Conservation (phyloP, 1,140 invertebrate genomes). For the Zaprionus taronus region DNA sequence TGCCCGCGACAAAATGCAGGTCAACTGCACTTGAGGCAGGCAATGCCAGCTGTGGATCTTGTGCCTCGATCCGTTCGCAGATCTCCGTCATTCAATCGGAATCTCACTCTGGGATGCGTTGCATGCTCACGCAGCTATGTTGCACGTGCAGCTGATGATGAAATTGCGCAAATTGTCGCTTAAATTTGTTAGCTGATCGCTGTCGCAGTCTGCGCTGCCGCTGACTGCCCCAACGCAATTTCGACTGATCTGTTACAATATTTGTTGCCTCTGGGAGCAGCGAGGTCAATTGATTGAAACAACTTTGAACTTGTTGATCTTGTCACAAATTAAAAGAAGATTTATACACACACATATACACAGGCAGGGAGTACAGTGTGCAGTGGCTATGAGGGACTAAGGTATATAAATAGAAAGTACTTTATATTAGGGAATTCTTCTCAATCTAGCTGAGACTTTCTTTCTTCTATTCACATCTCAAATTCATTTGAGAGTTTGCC, state of each 20-base stretch:
- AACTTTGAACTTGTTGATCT: conserved; percentile 85
- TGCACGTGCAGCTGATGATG: conserved; percentile 63
- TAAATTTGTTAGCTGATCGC: conserved; percentile 45
- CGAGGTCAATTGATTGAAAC: conserved; percentile 84
- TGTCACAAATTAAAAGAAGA: conserved; percentile 84
- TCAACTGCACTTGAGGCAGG: conserved; percentile 40
- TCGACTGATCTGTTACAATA: conserved; percentile 77
- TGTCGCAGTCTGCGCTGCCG: background rate
- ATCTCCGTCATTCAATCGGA: background rate
- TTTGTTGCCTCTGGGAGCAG: conserved; percentile 77
- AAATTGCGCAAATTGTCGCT: conserved; percentile 67
- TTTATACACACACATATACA: conserved; percentile 66
- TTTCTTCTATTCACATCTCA: background rate
- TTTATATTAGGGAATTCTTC: background rate
- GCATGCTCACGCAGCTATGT: conserved; percentile 40
- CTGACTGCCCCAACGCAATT: conserved; percentile 11
- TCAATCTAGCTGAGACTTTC: too few relatives aligned
- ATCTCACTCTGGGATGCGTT: conserved; percentile 33
- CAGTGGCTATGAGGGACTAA: background rate
- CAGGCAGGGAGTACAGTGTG: conserved; percentile 18
- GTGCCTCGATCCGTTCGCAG: background rate
- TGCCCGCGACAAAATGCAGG: conserved; percentile 65
- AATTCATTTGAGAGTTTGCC: background rate
- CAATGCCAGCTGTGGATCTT: background rate
- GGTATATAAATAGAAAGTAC: background rate